Evolutionary conservation across 2,888 invertebrate species (phyloP).

Genomic region (Lysandra bellargus): DNA sequence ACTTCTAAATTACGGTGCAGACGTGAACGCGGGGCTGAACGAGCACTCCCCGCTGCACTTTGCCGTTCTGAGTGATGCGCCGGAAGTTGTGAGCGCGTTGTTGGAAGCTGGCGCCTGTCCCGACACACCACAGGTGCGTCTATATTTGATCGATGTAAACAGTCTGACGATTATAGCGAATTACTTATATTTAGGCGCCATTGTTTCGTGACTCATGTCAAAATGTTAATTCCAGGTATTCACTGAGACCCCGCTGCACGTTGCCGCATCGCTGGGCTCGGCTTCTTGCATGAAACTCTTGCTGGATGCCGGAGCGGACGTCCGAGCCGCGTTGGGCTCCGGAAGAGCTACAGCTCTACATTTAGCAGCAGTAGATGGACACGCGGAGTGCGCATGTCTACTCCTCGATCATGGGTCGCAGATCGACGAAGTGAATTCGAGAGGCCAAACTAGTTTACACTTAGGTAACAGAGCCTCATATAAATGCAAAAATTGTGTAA

Average conservation of each 20-base stretch:
- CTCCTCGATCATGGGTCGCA: conserved; percentile 88
- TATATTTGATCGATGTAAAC: not conserved
- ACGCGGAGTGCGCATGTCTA: conserved; percentile 86
- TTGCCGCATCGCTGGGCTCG: conserved; percentile 88
- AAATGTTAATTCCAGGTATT: conserved; percentile 79
- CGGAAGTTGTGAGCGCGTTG: conserved; percentile 86
- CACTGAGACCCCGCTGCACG: conserved; percentile 91
- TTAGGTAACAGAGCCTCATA: conserved; percentile 67
- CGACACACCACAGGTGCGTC: conserved; percentile 87
- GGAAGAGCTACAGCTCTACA: conserved; percentile 90
- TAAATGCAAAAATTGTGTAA: not conserved
- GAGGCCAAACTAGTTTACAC: conserved; percentile 91
- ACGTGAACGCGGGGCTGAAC: conserved; percentile 86
- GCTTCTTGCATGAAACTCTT: conserved; percentile 86
- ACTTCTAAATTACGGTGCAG: conserved; percentile 86
- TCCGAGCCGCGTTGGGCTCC: conserved; percentile 85
- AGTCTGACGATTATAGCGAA: not conserved
- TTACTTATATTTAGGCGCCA: not conserved
- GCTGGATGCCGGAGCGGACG: conserved; percentile 89
- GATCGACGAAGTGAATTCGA: conserved; percentile 86
- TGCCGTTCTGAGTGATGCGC: conserved; percentile 88
- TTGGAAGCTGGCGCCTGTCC: conserved; percentile 89
- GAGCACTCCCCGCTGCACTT: conserved; percentile 90
- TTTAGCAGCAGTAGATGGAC: conserved; percentile 93
- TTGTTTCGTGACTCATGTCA: not conserved